These are phyloP conservation scores for Lypha dubia DNA, from an alignment of 2,888 invertebrate genomes.

Conservation along the genomic window DNA sequence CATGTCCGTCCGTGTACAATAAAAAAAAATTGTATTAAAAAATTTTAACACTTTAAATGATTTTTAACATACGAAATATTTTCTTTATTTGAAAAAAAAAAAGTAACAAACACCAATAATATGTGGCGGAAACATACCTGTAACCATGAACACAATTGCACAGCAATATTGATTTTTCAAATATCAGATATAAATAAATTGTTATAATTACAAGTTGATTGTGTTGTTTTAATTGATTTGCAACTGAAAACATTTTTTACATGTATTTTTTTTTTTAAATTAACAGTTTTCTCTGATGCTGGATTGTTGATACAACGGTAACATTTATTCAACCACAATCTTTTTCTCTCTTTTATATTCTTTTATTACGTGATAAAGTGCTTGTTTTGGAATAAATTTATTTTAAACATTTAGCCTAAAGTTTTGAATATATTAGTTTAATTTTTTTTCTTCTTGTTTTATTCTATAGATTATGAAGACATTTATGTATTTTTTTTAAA, in stretches of 20 bases:
- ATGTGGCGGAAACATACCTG: conserved; percentile 75
- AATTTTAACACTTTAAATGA: conserved; percentile 33
- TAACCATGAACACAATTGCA: conserved; percentile 82
- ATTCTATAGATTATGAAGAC: too few relatives aligned
- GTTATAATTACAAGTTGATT: conserved; percentile 76
- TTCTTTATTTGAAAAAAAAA: conserved; percentile 38
- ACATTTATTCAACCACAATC: conserved; percentile 12
- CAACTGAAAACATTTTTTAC: conserved; percentile 77
- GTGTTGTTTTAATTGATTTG: conserved; percentile 76
- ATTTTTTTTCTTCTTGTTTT: conserved; percentile 33
- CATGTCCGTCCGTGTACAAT: neutral
- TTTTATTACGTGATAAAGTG: conserved; percentile 4
- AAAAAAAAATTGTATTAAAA: conserved; percentile 23
- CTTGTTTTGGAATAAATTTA: conserved; percentile 9
- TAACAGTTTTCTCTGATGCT: conserved; percentile 56
- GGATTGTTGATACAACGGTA: neutral
- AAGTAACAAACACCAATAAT: conserved; percentile 18
- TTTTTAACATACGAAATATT: conserved; percentile 51
- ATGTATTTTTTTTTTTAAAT: conserved; percentile 5
- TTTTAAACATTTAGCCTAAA: conserved; percentile 59
- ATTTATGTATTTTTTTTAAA: neutral
- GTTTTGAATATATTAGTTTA: neutral
- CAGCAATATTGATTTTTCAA: conserved; percentile 81
- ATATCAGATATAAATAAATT: conserved; percentile 77
- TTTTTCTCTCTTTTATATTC: conserved; percentile 14